Evolutionary conservation across 2,113 vertebrate species (phyloP).

Genomic region (Vireo altiloquus): DNA sequence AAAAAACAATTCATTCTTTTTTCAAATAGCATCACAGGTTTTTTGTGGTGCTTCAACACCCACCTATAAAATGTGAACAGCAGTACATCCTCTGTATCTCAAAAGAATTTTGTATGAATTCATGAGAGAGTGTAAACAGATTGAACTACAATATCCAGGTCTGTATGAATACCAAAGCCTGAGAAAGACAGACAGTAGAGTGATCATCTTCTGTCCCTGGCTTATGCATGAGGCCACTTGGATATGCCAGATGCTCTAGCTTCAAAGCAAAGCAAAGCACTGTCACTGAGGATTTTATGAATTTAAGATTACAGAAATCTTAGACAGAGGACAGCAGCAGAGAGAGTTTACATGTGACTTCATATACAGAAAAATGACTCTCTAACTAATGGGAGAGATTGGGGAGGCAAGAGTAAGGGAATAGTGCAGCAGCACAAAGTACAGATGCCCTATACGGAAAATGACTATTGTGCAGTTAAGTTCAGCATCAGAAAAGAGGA

Average conservation of each 20-base stretch:
- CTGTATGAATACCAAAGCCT: neutral
- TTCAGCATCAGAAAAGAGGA: neutral
- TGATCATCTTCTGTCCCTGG: neutral
- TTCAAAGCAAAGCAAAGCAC: neutral
- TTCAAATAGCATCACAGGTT: neutral
- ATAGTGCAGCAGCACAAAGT: neutral
- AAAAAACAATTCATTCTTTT: neutral
- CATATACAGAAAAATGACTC: neutral
- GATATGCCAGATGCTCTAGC: neutral
- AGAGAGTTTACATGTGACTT: neutral
- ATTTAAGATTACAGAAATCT: neutral
- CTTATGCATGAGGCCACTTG: neutral
- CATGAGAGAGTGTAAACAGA: neutral
- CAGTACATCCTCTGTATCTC: neutral
- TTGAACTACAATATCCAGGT: neutral
- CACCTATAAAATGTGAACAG: neutral
- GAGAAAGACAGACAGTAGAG: neutral
- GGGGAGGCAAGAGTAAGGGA: neutral
- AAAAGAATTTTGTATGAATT: neutral
- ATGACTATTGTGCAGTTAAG: neutral
- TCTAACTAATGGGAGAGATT: neutral
- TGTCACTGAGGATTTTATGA: neutral
- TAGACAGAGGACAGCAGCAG: neutral
- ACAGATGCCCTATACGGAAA: neutral
- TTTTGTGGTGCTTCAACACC: neutral